Conservation (phyloP, 2,113 vertebrate genomes). For the Andinoacara biseriatus region DNA sequence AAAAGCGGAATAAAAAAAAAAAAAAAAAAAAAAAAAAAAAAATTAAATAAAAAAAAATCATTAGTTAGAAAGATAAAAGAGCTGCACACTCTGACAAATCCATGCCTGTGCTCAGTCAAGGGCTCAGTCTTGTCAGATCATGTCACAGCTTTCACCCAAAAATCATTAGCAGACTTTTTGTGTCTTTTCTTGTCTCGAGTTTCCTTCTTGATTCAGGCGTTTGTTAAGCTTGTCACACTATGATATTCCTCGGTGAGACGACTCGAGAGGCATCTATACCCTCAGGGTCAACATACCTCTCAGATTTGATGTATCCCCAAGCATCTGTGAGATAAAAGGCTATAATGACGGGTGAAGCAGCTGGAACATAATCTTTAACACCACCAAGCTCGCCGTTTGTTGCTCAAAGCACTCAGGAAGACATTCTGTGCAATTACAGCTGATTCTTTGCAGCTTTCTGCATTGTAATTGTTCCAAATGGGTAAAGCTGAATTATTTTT, state of each 20-base stretch:
- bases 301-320: slow-evolving; percentile 33
- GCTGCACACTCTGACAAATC: background rate
- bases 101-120: slow-evolving; percentile 8
- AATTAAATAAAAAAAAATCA: slow-evolving; percentile 26
- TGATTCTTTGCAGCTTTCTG: background rate
- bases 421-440: slow-evolving; percentile 1
- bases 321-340: slow-evolving; percentile 53
- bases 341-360: slow-evolving; percentile 54
- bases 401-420: too few relatives aligned
- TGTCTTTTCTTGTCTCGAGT: slow-evolving; percentile 25
- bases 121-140: slow-evolving; percentile 46
- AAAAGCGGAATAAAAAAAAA: too few relatives aligned
- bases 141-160: slow-evolving; percentile 47
- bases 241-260: slow-evolving; percentile 14
- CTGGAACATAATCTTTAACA: slow-evolving; percentile 38
- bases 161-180: slow-evolving; percentile 41
- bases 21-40: background rate
- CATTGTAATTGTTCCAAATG: background rate
- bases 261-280: slow-evolving; percentile 6
- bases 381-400: slow-evolving; percentile 24
- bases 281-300: slow-evolving; percentile 36
- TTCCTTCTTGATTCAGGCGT: slow-evolving; percentile 29
- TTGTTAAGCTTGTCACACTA: slow-evolving; percentile 37
- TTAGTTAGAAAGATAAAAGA: slow-evolving; percentile 36
- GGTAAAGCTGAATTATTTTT: background rate